Base-by-base conservation (phyloP, 2,888 invertebrate species). In the Ommatoiulus sabulosus region DNA sequence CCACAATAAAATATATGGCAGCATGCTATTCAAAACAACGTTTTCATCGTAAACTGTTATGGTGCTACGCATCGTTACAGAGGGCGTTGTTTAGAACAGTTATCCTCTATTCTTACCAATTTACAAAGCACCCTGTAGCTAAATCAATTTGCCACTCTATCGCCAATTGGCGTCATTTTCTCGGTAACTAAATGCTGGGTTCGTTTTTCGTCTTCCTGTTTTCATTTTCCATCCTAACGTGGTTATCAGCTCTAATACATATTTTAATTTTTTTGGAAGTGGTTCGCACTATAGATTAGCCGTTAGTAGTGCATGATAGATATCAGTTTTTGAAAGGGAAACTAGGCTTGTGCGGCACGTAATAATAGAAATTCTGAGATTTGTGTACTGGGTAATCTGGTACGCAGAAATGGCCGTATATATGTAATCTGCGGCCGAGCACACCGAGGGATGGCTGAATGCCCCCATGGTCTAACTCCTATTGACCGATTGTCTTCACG, bases 401-500 rank as follows among this genome's bases (percentile, higher is more conserved):
- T 80, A 80, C 80, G 80, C 80, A 80, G 80, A 80, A 80, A 80
- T 80, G 80, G 24, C 80, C 10, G 80, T 80, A n/a, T 8, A 57
- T 87, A 87, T 48, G 63, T 87, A 57, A 87, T 87, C 43, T 57
- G 57, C 57, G 87, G 48, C 52, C 57, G n/a, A 15, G 87, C 35
- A 52, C 87, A 57, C 8, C 15, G 35, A 87, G 86, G 44, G 86
- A 86, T 80, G 80, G 80, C 80, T 80, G 80, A 80, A 86, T 86
- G 44, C 86, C 86, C 48, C 46, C 46, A 86, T 86, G 86, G 86
- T 44, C 86, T 48, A 86, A 80, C 57, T 57, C 48, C 87, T 63
- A 87, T 87, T 87, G 87, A 87, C 87, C 87, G 52, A 87, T 87
- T 87, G 87, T 87, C 63, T 87, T 87, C 87, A 87, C 87, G 87